Evolutionary conservation across 1,140 invertebrate species (phyloP), one percentile per base, ranked within the genome.

Genomic region (Phocides pigmalion): DNA sequence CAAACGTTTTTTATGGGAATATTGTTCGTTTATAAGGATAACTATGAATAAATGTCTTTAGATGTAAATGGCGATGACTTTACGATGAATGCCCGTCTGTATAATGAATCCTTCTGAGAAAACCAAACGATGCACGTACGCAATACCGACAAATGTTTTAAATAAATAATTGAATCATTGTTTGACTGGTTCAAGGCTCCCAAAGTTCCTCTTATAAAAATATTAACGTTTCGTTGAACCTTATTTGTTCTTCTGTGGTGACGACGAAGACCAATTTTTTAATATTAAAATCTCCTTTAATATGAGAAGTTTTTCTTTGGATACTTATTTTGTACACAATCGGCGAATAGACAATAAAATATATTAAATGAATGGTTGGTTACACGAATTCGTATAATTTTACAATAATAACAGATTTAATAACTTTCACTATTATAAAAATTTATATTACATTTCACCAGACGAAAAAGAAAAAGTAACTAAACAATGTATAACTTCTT

Each of bases 121-220:
- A 37, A 37, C 37, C 8, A 17, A 22, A 25, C 14, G 9, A 42
- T 56, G 20, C 16, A 25, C 19, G 53, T 3, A 42, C 12, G 15
- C n/a, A 39, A 19, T 19, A 37, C 32, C 5, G 20, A 4, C 9
- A 42, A 28, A 58, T 44, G 20, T 11, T 11, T 22, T n/a, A n/a
- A 17, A 16, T 25, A 12, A 44, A 44, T 58, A 58, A 58, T 58
- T 58, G 39, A 44, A 25, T 42, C 39, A 25, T 56, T 44, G 39
- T 56, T 56, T 44, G 20, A 37, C 3, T 42, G 14, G n/a, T n/a
- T n/a, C n/a, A n/a, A n/a, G n/a, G n/a, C n/a, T 16, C 6, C n/a
- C 37, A 56, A 56, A 12, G 37, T 41, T 54, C 35, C 35, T 35
- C 50, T 39, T 53, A 22, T 53, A 53, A 53, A 53, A n/a, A 37